phyloP scores from a whole-genome alignment of 2,797 vertebrate genomes.

The Onychomys torridus region DNA sequence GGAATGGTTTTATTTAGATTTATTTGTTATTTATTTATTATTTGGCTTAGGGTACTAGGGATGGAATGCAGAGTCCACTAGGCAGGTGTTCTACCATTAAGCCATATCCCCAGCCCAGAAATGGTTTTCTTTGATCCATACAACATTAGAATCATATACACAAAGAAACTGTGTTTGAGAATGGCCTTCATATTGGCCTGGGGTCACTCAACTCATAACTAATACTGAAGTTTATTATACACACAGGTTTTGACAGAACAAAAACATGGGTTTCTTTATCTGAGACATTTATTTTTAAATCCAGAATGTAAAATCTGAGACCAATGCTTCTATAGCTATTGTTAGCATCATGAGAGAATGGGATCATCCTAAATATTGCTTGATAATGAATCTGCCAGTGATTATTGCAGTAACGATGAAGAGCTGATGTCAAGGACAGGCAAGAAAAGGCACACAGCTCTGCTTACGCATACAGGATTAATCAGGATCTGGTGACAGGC shows the following conservation, averaged over 20 bases:
- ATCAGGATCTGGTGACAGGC: not conserved
- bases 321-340: not conserved
- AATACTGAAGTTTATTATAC: not conserved
- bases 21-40: too few species aligned
- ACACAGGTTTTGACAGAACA: not conserved
- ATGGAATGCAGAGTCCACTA: not conserved
- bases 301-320: not conserved
- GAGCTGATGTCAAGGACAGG: not conserved
- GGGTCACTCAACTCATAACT: not conserved
- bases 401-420: not conserved
- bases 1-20: not conserved
- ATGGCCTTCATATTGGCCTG: not conserved
- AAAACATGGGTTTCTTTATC: slow-evolving; percentile 19
- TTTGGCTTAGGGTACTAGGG: not conserved
- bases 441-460: not conserved
- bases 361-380: slow-evolving; percentile 38
- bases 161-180: not conserved
- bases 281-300: slow-evolving; percentile 54
- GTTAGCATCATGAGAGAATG: not conserved
- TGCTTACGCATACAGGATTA: not conserved
- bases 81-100: not conserved
- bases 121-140: not conserved
- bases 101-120: not conserved
- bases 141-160: not conserved
- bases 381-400: not conserved